Conservation (phyloP, 2,797 vertebrate species). For the Dipus sagitta region DNA sequence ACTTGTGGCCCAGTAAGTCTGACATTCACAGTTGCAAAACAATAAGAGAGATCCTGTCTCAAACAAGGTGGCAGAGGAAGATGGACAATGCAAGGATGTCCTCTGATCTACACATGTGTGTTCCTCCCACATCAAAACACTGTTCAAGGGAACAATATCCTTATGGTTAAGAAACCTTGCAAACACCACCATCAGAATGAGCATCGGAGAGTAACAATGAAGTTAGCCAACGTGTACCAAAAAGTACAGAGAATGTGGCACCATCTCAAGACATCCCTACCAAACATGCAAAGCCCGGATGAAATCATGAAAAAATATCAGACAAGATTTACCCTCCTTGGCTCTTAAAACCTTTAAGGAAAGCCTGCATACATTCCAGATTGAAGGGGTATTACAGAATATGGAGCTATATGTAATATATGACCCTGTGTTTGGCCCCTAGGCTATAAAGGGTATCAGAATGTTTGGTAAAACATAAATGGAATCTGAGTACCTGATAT, state of each 20-base stretch:
- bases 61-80: too few species aligned
- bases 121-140: too few species aligned
- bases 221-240: neutral
- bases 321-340: neutral
- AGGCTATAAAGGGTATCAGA: neutral
- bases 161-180: neutral
- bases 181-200: neutral
- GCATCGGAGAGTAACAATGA: neutral
- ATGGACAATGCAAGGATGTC: too few species aligned
- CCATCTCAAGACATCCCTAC: neutral
- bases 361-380: neutral
- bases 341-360: neutral
- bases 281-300: neutral
- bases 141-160: neutral
- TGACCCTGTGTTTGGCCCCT: neutral
- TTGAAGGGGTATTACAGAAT: neutral
- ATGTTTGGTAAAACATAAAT: neutral
- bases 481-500: neutral
- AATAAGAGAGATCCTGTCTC: too few species aligned
- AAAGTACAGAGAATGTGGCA: neutral
- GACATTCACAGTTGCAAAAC: too few species aligned
- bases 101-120: too few species aligned
- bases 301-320: neutral
- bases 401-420: neutral
- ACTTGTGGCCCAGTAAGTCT: too few species aligned